Conservation (phyloP, 2,113 vertebrate genomes). For the Cyanoderma ruficeps region DNA sequence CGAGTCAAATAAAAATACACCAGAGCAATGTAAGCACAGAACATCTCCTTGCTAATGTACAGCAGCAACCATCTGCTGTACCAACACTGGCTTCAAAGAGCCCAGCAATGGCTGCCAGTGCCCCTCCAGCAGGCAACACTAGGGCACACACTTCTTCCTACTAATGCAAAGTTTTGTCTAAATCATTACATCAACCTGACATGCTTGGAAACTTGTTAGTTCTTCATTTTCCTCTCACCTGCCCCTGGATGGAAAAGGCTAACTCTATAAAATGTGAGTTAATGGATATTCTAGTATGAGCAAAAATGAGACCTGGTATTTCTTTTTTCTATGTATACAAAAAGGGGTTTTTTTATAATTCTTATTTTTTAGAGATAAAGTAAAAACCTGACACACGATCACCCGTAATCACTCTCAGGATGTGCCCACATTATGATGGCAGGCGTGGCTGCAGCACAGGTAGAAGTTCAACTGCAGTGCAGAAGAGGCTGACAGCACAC, state of each 20-base stretch:
- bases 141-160: fast-evolving
- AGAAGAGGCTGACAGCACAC: background rate
- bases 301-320: background rate
- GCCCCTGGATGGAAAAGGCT: background rate
- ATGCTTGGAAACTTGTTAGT: background rate
- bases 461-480: background rate
- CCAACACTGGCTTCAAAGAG: background rate
- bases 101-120: background rate
- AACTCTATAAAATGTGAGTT: background rate
- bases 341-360: background rate
- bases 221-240: background rate
- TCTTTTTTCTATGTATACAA: background rate
- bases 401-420: background rate
- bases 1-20: constrained; percentile 33
- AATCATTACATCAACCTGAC: background rate
- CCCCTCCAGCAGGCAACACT: background rate
- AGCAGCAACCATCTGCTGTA: background rate
- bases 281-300: background rate
- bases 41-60: background rate
- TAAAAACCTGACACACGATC: background rate
- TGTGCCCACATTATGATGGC: background rate
- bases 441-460: background rate
- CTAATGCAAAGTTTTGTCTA: background rate
- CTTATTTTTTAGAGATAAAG: background rate
- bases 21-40: background rate